These are phyloP conservation scores for Heterodera schachtii DNA, from an alignment of 1,140 invertebrate genomes.

Conservation along the genomic window DNA sequence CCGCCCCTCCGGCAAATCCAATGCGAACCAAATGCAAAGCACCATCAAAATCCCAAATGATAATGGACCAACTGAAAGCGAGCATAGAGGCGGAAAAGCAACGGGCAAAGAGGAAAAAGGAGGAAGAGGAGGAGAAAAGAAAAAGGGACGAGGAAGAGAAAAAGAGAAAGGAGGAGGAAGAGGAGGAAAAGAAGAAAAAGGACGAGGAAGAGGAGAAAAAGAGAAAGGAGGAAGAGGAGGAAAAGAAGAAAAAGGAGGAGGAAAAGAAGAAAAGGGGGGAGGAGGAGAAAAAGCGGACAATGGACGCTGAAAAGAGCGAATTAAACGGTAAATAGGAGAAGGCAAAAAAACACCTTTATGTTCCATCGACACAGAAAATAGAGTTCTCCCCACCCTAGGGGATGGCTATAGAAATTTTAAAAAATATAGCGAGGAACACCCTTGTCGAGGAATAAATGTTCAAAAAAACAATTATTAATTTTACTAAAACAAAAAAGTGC, in stretches of 20 bases:
- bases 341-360: too few species aligned
- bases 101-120: conserved; percentile 24
- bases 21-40: conserved; percentile 5
- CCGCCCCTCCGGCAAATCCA: not conserved
- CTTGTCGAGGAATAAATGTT: too few species aligned
- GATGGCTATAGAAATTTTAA: too few species aligned
- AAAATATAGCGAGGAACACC: too few species aligned
- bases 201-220: conserved; percentile 19
- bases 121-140: conserved; percentile 9
- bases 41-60: conserved; percentile 30
- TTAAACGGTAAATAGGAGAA: too few species aligned
- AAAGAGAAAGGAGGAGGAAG: not conserved
- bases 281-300: conserved; percentile 25
- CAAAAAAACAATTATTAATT: too few species aligned
- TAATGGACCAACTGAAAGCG: conserved; percentile 40
- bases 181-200: not conserved
- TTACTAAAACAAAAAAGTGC: too few species aligned
- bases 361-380: too few species aligned
- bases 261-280: conserved; percentile 1
- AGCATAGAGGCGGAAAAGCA: conserved; percentile 40
- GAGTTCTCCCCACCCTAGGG: too few species aligned
- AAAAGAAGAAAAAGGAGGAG: not conserved
- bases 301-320: too few species aligned
- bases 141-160: conserved; percentile 10
- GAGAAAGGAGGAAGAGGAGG: conserved; percentile 22